Evolutionary conservation across 2,797 vertebrate genomes (phyloP).

Genomic region (Cynopterus sphinx): DNA sequence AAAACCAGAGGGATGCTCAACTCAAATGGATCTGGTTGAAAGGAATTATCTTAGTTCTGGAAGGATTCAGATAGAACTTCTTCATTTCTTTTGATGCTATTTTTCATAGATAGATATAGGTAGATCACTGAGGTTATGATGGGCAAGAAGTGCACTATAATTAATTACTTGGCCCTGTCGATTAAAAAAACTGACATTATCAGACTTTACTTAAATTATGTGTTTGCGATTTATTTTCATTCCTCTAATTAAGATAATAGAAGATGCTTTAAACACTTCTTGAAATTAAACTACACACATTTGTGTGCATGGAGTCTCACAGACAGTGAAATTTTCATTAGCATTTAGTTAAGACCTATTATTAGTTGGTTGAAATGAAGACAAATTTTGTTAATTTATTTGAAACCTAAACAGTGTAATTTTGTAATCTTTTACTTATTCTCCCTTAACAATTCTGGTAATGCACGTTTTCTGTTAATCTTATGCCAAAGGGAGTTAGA

Average conservation of each 20-base stretch:
- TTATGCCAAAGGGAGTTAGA: conserved; percentile 28
- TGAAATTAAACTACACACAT: conserved; percentile 33
- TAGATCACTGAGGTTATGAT: conserved; percentile 45
- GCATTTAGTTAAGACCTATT: conserved; percentile 6
- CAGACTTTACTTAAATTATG: conserved; percentile 21
- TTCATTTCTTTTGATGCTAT: conserved; percentile 23
- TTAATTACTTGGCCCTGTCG: background rate
- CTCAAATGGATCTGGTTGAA: background rate
- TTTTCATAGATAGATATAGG: conserved; percentile 34
- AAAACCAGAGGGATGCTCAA: background rate
- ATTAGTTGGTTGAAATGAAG: conserved; percentile 30
- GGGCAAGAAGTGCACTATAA: background rate
- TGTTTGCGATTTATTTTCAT: conserved; percentile 44
- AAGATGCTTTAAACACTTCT: conserved; percentile 26
- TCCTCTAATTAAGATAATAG: conserved; percentile 36
- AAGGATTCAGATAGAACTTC: background rate
- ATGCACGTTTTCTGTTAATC: conserved; percentile 35
- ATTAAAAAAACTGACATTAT: conserved; percentile 2
- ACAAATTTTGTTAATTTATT: conserved; percentile 51
- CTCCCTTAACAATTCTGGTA: conserved; percentile 1
- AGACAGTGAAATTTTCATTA: conserved; percentile 7
- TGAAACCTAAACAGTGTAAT: conserved; percentile 17
- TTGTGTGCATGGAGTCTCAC: background rate
- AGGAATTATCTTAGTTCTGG: conserved; percentile 20
- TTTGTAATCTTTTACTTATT: conserved; percentile 42